Evolutionary conservation across 2,113 vertebrate species (phyloP), one percentile per base, ranked within the genome.

Genomic region (Bos indicus): DNA sequence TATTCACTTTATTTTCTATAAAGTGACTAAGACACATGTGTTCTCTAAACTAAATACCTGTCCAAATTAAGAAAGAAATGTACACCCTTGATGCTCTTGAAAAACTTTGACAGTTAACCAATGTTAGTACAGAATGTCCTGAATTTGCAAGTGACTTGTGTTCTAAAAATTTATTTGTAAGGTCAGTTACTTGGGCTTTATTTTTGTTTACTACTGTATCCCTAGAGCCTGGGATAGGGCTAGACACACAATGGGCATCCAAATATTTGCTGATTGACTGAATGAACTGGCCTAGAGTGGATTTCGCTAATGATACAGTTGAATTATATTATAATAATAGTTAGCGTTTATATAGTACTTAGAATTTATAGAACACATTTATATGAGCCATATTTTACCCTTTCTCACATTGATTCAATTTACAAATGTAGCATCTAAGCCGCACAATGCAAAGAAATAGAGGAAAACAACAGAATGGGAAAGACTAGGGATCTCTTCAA

Each of bases 51-150:
- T 87, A 81, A 88, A 88, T 71, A 16, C 84, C 21, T 48, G 3
- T 94, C 48, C 64, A 80, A 93, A 98, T 36, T 52, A 88, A 64
- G 89, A 40, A 71, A 95, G 93, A 91, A 90, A 51, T 14, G 17
- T 30, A 67, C 46, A 46, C 12, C 48, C 30, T 30, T 3, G 2
- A 17, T 3, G 19, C 48, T 87, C 40, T 46, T 81, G 59, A 40
- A 82, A 85, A 85, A 94, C 51, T 19, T 1, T 46, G 87, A 80
- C 25, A 77, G 25, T n/a, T 86, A 43, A 74, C 12, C 88, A 84
- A 57, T 81, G 83, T 96, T 90, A 56, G 57, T 56, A 86, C 23
- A 57, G 46, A 16, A 92, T 94, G 40, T 64, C 43, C 26, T 64
- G 67, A 95, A 62, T 25, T 89, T 87, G 82, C 19, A 60, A 54